Percentiles rank a stretch among this genome's conserved stretches.
Conservation (phyloP, 2,888 invertebrate genomes). For the Iphiclides podalirius region DNA sequence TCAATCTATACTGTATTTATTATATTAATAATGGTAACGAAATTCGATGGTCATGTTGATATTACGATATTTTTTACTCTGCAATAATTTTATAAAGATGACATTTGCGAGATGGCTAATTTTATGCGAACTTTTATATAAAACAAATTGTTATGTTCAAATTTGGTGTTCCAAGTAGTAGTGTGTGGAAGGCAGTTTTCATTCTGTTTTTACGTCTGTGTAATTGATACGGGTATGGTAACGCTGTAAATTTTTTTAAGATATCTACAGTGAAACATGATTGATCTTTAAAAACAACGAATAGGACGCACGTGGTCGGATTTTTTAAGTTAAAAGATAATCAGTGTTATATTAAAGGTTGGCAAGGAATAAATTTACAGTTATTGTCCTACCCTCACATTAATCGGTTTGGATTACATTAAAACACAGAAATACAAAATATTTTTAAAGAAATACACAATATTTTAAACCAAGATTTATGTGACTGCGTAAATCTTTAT, state of each 20-base stretch:
- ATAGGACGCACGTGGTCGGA: constrained; percentile 36
- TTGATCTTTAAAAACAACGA: constrained; percentile 40
- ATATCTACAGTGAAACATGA: constrained; percentile 7
- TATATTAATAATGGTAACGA: constrained; percentile 21
- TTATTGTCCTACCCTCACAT: constrained; percentile 25
- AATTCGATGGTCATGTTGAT: constrained; percentile 27
- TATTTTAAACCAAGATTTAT: too few species aligned
- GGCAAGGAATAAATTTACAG: constrained; percentile 23
- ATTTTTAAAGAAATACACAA: too few species aligned
- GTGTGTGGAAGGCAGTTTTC: constrained; percentile 12
- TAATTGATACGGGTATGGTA: constrained; percentile 7
- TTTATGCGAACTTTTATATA: constrained; percentile 18
- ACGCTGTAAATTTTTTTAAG: constrained; percentile 5
- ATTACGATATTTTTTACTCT: constrained; percentile 33
- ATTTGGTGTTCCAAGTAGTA: constrained; percentile 20
- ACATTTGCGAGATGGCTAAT: constrained; percentile 15
- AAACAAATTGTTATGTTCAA: constrained; percentile 16
- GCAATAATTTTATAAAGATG: constrained; percentile 22
- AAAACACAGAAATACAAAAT: too few species aligned
- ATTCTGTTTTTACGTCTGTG: constrained; percentile 9
- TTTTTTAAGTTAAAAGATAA: constrained; percentile 26
- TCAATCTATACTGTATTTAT: constrained; percentile 30
- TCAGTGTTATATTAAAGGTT: constrained; percentile 15
- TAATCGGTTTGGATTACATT: too few species aligned
- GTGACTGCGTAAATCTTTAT: too few species aligned